phyloP scores from a whole-genome alignment of 1,140 invertebrate species.

The Trinorchestia longiramus region DNA sequence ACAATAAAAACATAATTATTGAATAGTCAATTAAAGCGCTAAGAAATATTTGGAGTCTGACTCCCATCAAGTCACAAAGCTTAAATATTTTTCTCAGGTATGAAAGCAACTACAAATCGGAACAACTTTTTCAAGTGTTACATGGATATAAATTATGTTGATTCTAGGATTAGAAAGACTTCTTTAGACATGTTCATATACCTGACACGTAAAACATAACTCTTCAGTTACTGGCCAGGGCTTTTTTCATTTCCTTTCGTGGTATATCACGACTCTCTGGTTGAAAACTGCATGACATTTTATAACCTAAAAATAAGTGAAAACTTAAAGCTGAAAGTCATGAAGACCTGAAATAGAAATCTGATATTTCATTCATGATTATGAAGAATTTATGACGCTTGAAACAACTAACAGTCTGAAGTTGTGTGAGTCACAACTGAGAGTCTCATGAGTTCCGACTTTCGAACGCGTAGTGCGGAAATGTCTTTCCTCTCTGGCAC shows the following conservation, averaged over 20 bases:
- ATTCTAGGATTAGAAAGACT: no score
- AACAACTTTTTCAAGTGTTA: no score
- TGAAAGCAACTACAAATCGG: no score
- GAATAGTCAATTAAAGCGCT: no score
- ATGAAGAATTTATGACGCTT: not conserved
- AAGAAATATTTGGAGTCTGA: no score
- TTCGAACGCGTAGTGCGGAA: not conserved
- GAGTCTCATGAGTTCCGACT: not conserved
- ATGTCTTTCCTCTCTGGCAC: not conserved
- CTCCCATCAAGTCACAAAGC: no score
- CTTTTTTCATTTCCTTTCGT: not conserved
- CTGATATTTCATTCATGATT: not conserved
- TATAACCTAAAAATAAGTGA: not conserved
- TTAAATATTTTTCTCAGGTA: no score
- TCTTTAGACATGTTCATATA: no score
- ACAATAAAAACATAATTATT: no score
- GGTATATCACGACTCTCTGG: not conserved
- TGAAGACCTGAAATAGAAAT: not conserved
- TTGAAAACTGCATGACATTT: not conserved
- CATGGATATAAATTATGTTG: no score
- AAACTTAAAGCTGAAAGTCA: not conserved
- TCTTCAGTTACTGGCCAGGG: not conserved
- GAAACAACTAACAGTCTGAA: not conserved
- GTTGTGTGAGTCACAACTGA: not conserved
- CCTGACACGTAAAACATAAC: no score